These are phyloP conservation scores for Thyatira batis DNA, from an alignment of 2,888 invertebrate genomes.

Conservation along the genomic window DNA sequence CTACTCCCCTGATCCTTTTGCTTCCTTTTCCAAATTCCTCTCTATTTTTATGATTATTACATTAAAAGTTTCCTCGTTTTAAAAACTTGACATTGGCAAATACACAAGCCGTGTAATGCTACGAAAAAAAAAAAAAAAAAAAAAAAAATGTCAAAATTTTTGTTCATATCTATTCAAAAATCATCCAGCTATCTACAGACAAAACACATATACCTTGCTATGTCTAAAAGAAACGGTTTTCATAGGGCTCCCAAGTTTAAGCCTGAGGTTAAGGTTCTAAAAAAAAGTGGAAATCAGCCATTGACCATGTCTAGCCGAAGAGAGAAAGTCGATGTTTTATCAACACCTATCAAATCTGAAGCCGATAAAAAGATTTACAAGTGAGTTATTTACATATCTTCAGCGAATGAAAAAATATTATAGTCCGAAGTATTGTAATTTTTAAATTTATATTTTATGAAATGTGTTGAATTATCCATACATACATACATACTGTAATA, in stretches of 20 bases:
- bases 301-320: conserved; percentile 46
- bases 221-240: conserved; percentile 71
- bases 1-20: too few species aligned
- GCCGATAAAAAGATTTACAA: conserved; percentile 91
- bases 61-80: too few species aligned
- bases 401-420: too few species aligned
- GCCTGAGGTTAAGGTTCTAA: conserved; percentile 63
- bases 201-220: conserved; percentile 45
- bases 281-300: conserved; percentile 41
- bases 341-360: conserved; percentile 86
- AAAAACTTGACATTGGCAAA: too few species aligned
- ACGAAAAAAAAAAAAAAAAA: too few species aligned
- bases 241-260: conserved; percentile 67
- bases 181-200: conserved; percentile 55
- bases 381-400: conserved; percentile 61
- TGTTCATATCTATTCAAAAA: conserved; percentile 72
- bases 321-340: conserved; percentile 72
- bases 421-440: too few species aligned
- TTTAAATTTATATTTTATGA: too few species aligned
- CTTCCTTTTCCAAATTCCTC: too few species aligned
- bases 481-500: too few species aligned
- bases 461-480: too few species aligned
- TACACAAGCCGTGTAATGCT: too few species aligned
- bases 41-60: too few species aligned
- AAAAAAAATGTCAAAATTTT: conserved; percentile 76